These are phyloP conservation scores for Berghia stephanieae DNA, from an alignment of 1,140 invertebrate genomes.

Conservation along the genomic window DNA sequence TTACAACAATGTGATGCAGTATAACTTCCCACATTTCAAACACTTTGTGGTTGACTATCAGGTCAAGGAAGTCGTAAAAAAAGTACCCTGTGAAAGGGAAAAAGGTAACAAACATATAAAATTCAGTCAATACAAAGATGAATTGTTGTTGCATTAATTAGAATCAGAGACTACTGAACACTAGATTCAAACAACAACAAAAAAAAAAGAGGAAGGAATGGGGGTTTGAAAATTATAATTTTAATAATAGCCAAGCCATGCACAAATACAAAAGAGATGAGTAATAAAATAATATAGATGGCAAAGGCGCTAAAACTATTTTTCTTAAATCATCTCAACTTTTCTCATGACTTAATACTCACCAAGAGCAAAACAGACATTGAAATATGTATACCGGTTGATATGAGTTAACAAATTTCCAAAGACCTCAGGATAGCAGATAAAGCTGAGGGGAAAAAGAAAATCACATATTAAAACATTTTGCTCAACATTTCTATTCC, in stretches of 20 bases:
- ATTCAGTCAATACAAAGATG: neutral
- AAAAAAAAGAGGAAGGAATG: neutral
- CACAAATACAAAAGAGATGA: neutral
- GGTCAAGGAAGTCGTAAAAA: constrained; percentile 59
- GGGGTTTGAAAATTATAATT: neutral
- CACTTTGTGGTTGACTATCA: constrained; percentile 52
- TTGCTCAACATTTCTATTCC: neutral
- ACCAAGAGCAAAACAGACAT: constrained; percentile 55
- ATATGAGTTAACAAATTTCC: constrained; percentile 44
- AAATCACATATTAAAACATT: neutral
- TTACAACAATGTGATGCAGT: constrained; percentile 60
- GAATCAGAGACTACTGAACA: neutral
- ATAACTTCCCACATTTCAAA: constrained; percentile 56
- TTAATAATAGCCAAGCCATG: neutral
- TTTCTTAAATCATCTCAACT: neutral
- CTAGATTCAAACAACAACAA: neutral
- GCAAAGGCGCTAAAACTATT: neutral
- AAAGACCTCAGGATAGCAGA: constrained; percentile 50
- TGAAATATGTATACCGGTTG: constrained; percentile 47
- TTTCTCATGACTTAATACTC: neutral
- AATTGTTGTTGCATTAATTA: neutral
- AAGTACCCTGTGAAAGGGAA: constrained; percentile 60
- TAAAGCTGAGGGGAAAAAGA: constrained; percentile 44
- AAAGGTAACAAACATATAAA: neutral
- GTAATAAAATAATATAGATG: neutral